Base-by-base conservation (phyloP, 2,797 vertebrate species). In the Poeciliopsis paucimaculata region DNA sequence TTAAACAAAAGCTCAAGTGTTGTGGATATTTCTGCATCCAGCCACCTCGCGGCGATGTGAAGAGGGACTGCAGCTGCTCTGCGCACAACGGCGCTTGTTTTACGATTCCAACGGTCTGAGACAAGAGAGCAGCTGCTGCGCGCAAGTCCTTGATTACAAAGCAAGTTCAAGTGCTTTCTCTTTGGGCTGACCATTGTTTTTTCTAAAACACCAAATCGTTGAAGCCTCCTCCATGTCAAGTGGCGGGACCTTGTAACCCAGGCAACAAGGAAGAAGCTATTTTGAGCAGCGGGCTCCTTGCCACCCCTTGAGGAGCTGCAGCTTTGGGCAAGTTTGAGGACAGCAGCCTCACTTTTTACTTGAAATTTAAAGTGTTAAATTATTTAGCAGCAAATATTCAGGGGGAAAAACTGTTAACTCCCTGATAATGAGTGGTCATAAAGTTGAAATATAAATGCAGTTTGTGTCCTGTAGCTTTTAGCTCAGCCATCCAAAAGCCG, bases 231-330 rank as follows among this genome's bases (percentile, higher is more conserved):
- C 84, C 78, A 76, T 85, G 86, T 89, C 84, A 87, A 91, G 91
- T 91, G 84, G 87, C 76, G 72, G 92, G 89, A 94, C 93, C 91
- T 79, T 73, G 94, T 95, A 92, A 87, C 95, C 95, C 85, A 77
- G 92, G 95, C 93, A 95, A 95, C 95, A 88, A 86, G 92, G 87
- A 90, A 82, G 90, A 90, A 94, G 94, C 92, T 95, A 96, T 96
- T 96, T 95, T 93, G 83, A 93, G 94, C 86, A 1, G 18, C 68
- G 87, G 92, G 88, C 92, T 86, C 76, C 71, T 66, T 91, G 90
- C 93, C 93, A 91, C 89, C 82, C 87, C 77, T 91, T 83, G 73
- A 78, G 87, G 87, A 88, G 85, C 90, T 82, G 46, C 77, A 31
- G 83, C 84, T 85, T 83, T 66, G 68, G 79, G 73, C 41, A 77